Percentiles rank a stretch among this genome's conserved stretches.
Evolutionary conservation across 2,113 vertebrate species (phyloP).

Genomic region (Ahaetulla prasina): DNA sequence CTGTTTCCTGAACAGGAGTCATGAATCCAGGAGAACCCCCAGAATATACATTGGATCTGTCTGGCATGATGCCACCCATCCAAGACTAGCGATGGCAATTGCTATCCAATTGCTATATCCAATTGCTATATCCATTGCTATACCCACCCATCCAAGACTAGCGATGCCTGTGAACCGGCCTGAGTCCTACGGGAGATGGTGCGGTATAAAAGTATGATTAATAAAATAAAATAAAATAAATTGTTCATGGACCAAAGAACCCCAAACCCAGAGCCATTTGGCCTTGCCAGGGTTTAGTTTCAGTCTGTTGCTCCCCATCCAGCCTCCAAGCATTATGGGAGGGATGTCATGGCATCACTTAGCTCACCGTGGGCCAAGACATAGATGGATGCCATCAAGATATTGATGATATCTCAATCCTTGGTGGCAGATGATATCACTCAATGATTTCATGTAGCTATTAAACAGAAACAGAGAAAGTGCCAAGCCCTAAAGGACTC

Average conservation of each 20-base stretch:
- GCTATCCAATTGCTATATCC: too few relatives aligned
- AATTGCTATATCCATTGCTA: too few relatives aligned
- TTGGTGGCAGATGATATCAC: background rate
- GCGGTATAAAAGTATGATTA: too few relatives aligned
- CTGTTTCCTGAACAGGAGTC: background rate
- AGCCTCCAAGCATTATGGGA: background rate
- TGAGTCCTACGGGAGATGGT: too few relatives aligned
- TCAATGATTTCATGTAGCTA: background rate
- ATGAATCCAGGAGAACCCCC: background rate
- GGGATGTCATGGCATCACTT: background rate
- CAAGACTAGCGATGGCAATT: background rate
- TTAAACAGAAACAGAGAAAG: background rate
- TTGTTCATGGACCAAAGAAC: background rate
- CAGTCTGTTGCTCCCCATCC: background rate
- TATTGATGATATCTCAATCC: background rate
- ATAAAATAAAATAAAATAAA: too few relatives aligned
- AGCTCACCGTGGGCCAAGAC: background rate
- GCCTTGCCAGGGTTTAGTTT: background rate
- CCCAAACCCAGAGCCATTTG: background rate
- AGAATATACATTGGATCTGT: background rate
- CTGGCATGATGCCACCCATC: background rate
- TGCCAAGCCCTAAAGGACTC: background rate
- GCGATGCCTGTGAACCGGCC: too few relatives aligned
- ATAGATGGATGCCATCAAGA: background rate
- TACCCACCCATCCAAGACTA: too few relatives aligned